A percentile compares a stretch with the other conserved stretches of the same genome.
phyloP scores from a whole-genome alignment of 2,888 invertebrate genomes.

The Gisinianus flammeolus region DNA sequence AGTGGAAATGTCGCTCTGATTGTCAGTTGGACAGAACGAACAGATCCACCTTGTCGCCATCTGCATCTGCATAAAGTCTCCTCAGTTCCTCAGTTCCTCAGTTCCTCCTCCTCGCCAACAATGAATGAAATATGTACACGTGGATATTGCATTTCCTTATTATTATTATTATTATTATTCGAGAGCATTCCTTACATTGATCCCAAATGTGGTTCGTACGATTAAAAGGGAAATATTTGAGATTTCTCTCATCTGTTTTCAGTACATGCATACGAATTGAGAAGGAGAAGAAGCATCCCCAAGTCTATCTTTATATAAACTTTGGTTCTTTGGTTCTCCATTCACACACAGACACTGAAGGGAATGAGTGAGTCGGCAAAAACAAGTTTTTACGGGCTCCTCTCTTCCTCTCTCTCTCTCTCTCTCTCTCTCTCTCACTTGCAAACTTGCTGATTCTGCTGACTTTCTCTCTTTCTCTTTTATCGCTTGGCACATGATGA shows the following conservation, averaged over 20 bases:
- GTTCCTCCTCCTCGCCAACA: background rate
- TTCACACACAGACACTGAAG: background rate
- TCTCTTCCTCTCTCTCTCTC: conserved; percentile 1
- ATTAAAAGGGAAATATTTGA: too few relatives aligned
- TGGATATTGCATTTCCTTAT: too few relatives aligned
- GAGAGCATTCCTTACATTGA: background rate
- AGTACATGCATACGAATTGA: too few relatives aligned
- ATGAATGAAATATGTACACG: too few relatives aligned
- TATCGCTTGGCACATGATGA: conserved; percentile 27
- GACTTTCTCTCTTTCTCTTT: conserved; percentile 18
- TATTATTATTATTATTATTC: too few relatives aligned
- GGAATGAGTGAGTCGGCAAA: conserved; percentile 20
- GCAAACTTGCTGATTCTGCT: conserved; percentile 15
- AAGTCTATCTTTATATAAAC: too few relatives aligned
- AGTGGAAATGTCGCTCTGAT: background rate
- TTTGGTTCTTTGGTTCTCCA: too few relatives aligned
- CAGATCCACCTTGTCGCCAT: too few relatives aligned
- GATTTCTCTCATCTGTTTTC: too few relatives aligned
- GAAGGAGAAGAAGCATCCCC: too few relatives aligned
- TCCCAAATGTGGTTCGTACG: too few relatives aligned
- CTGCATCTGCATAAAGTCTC: background rate
- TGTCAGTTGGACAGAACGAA: too few relatives aligned
- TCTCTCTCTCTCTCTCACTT: background rate
- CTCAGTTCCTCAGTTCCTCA: background rate
- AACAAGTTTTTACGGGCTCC: conserved; percentile 13